phyloP scores from a whole-genome alignment of 2,797 vertebrate species.

The Gouania willdenowi region DNA sequence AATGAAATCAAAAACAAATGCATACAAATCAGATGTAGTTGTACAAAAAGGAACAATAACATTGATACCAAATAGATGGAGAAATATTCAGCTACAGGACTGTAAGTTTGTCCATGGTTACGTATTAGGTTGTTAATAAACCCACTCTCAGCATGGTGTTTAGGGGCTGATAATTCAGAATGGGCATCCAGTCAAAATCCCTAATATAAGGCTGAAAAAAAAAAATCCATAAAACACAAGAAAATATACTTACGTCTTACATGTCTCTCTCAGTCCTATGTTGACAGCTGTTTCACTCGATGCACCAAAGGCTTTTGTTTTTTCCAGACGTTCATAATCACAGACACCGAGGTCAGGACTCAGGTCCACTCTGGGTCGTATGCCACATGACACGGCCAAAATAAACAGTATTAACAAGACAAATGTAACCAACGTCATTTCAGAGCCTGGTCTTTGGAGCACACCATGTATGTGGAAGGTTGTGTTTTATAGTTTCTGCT shows the following conservation, averaged over 20 bases:
- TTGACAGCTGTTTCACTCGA: constrained; percentile 16
- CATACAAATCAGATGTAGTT: too few relatives aligned
- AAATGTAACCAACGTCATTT: constrained; percentile 67
- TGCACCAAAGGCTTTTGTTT: constrained; percentile 6
- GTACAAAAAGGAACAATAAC: too few relatives aligned
- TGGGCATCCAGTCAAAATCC: too few relatives aligned
- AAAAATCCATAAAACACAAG: neutral
- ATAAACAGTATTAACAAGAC: constrained; percentile 60
- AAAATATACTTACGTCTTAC: constrained; percentile 60
- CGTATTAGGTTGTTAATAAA: too few relatives aligned
- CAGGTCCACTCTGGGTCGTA: constrained; percentile 23
- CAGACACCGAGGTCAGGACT: constrained; percentile 12
- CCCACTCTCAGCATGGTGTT: constrained; percentile 15
- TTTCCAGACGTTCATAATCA: constrained; percentile 10
- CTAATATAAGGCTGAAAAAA: constrained; percentile 1
- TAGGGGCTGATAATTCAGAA: constrained; percentile 6
- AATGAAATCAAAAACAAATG: too few relatives aligned
- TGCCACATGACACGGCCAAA: constrained; percentile 48
- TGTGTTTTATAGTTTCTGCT: constrained; percentile 67
- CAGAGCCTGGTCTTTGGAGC: constrained; percentile 58
- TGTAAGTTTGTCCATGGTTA: too few relatives aligned
- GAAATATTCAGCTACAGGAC: too few relatives aligned
- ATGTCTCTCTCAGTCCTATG: constrained; percentile 9
- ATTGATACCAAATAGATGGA: too few relatives aligned
- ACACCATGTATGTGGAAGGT: constrained; percentile 10